Percentiles rank a stretch among this genome's conserved stretches.
These are phyloP conservation scores for Muscicapa striata DNA, from an alignment of 2,797 vertebrate species.

Conservation along the genomic window DNA sequence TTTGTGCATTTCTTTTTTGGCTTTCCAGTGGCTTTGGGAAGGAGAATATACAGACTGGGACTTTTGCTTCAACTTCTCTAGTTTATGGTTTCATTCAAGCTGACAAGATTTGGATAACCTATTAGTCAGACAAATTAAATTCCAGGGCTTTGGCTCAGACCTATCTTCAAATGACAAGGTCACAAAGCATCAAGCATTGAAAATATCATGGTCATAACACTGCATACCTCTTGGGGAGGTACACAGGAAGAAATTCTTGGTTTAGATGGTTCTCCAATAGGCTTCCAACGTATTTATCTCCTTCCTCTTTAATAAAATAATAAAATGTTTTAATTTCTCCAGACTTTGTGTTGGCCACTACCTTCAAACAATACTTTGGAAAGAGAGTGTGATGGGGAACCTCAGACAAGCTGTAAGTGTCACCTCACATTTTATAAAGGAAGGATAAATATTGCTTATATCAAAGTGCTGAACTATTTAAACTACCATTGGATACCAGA, in stretches of 20 bases:
- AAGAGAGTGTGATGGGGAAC: background rate
- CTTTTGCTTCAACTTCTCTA: background rate
- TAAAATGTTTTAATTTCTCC: background rate
- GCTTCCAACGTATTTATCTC: background rate
- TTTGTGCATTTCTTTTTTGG: background rate
- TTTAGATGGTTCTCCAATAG: background rate
- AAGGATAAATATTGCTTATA: background rate
- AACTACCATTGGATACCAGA: background rate
- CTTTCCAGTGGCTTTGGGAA: background rate
- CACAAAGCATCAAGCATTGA: background rate
- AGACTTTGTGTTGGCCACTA: background rate
- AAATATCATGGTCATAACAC: background rate
- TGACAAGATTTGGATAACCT: background rate
- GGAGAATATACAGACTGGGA: rapidly evolving
- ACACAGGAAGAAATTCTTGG: background rate
- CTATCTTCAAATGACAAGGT: background rate
- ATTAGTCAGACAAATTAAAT: background rate
- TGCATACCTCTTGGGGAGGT: background rate
- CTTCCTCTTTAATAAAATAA: background rate
- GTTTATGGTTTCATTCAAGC: background rate
- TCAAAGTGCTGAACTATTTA: background rate
- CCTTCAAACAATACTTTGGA: background rate
- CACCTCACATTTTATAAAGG: background rate
- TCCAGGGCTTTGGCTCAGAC: background rate
- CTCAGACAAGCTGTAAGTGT: background rate